Base-by-base conservation (phyloP, 2,797 vertebrate genomes). In the Onychomys arenicola region DNA sequence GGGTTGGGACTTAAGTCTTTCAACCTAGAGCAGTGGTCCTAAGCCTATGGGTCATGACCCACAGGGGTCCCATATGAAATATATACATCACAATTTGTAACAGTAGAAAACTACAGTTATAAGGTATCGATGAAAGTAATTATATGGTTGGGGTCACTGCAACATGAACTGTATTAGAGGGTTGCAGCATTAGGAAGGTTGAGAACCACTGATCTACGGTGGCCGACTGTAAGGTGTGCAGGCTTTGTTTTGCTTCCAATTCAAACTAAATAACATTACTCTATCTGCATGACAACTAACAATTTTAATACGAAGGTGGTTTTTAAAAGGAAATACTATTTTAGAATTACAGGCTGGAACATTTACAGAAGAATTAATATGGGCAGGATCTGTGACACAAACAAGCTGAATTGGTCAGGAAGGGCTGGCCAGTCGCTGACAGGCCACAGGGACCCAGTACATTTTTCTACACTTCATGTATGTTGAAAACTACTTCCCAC, bases 181-280 rank as follows among this genome's bases (percentile, higher is more conserved):
- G 23, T 61, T 25, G 59, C 23, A 61, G 59, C 23, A 27, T 61
- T 61, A 61, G 63, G 27, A 65, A 32, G 27, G 63, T 32, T 65
- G 63, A 65, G 27, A 29, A 65, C 27, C 63, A 65, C 63, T 63
- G 61, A 52, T 55, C 37, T 93, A 59, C 0, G 82, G 10, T 75
- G 80, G 81, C 29, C 23, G 75, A 91, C 0, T 34, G 0, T 29
- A 90, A 94, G 6, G 29, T 59, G 14, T 82, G 37, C 0, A 91
- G 32, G 46, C 17, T 92, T 34, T 69, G 1, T 10, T 94, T n/a
- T 80, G 29, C n/a, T 89, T 46, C 59, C 73, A 21, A 90, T 29
- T 90, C 55, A 90, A 89, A 83, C 46, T 78, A 93, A 88, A 76
- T 57, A 91, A 77, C 87, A 76, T 55, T n/a, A 25, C 21, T 43